phyloP scores from a whole-genome alignment of 2,797 vertebrate species.

The Anniella stebbinsi region DNA sequence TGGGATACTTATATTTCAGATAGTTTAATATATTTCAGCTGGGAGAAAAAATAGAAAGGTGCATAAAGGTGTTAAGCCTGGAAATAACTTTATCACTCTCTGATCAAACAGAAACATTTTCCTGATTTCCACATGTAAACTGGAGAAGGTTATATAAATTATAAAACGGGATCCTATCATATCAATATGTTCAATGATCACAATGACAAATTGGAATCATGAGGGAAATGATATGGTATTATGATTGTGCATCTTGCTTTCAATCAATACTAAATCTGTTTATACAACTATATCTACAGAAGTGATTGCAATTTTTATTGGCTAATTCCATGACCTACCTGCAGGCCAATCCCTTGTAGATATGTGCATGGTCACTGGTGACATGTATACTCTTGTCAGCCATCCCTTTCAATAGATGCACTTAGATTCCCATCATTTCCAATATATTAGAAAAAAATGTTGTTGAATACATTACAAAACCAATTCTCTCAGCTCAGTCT shows the following conservation, averaged over 20 bases:
- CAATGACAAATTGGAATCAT: not conserved
- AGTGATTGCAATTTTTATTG: not conserved
- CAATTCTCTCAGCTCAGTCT: not conserved
- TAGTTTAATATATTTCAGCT: not conserved
- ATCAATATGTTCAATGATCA: not conserved
- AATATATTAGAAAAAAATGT: not conserved
- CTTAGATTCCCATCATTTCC: not conserved
- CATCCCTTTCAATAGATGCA: not conserved
- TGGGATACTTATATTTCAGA: not conserved
- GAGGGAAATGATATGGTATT: not conserved
- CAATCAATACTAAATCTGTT: not conserved
- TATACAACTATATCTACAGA: not conserved
- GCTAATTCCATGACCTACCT: not conserved
- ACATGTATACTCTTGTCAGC: not conserved
- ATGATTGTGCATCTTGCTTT: not conserved
- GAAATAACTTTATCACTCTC: not conserved
- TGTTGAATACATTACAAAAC: not conserved
- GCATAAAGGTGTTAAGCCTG: not conserved
- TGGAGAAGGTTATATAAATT: not conserved
- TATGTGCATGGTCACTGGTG: not conserved
- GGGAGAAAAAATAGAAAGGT: not conserved
- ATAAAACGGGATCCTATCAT: not conserved
- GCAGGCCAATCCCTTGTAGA: not conserved
- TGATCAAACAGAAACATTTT: not conserved
- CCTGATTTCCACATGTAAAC: not conserved